phyloP scores from a whole-genome alignment of 2,888 invertebrate genomes.

The Nymphalis polychloros region DNA sequence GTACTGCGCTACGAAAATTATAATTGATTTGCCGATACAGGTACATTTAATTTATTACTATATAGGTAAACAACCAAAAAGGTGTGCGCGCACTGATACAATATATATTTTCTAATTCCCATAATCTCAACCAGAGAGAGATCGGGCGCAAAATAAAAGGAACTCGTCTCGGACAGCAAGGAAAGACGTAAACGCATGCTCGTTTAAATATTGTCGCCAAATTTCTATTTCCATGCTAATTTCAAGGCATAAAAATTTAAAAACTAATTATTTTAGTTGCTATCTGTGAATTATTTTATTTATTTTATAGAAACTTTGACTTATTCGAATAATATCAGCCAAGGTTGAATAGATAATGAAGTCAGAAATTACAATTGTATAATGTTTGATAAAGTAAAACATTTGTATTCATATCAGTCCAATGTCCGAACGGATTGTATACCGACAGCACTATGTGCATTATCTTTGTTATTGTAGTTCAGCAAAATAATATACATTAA shows the following conservation, averaged over 20 bases:
- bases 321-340: background rate
- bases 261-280: too few species aligned
- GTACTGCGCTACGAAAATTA: constrained; percentile 87
- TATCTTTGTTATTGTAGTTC: constrained; percentile 8
- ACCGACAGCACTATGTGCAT: background rate
- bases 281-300: too few species aligned
- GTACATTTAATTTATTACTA: constrained; percentile 54
- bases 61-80: background rate
- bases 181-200: too few species aligned
- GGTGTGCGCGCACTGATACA: too few species aligned
- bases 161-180: too few species aligned
- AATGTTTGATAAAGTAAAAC: constrained; percentile 2
- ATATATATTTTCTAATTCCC: too few species aligned
- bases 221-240: too few species aligned
- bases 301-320: too few species aligned
- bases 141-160: too few species aligned
- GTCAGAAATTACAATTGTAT: background rate
- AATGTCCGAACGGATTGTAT: background rate
- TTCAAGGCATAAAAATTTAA: too few species aligned
- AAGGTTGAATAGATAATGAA: constrained; percentile 8
- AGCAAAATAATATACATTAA: background rate
- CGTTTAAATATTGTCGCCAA: too few species aligned
- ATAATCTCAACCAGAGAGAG: too few species aligned
- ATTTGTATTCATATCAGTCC: constrained; percentile 20
- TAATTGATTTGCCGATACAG: constrained; percentile 89